Evolutionary conservation across 2,797 vertebrate genomes (phyloP).

Genomic region (Sciurus vulgaris): DNA sequence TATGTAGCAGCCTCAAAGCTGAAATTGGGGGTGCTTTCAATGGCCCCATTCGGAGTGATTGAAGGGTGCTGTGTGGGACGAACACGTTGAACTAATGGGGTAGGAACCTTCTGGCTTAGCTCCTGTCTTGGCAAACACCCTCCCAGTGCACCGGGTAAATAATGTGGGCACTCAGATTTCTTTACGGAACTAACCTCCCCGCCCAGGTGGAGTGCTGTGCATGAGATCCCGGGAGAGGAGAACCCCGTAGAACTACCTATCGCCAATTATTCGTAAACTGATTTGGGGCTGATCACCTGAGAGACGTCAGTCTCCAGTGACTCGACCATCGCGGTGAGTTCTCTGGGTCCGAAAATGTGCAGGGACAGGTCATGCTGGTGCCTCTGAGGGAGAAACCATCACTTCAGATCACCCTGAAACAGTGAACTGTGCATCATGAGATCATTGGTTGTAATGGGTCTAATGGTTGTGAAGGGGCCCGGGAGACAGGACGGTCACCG

Average conservation of each 20-base stretch:
- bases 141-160: too few relatives aligned
- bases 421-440: neutral
- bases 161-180: accelerated
- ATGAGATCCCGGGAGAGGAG: accelerated
- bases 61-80: neutral
- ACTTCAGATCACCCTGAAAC: neutral
- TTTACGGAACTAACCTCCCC: accelerated
- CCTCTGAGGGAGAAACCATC: neutral
- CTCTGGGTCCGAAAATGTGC: neutral
- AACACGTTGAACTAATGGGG: neutral
- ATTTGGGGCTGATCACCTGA: neutral
- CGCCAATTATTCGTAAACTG: neutral
- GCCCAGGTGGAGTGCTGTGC: accelerated
- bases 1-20: accelerated
- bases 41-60: neutral
- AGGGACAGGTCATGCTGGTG: accelerated
- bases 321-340: accelerated
- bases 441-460: neutral
- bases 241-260: accelerated
- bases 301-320: accelerated
- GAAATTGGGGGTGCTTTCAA: neutral
- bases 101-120: neutral
- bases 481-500: neutral
- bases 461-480: neutral
- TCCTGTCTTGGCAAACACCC: neutral